These are phyloP conservation scores for Patiria miniata DNA, from an alignment of 35 echinoderm and acorn worm genomes.

Conservation along the genomic window DNA sequence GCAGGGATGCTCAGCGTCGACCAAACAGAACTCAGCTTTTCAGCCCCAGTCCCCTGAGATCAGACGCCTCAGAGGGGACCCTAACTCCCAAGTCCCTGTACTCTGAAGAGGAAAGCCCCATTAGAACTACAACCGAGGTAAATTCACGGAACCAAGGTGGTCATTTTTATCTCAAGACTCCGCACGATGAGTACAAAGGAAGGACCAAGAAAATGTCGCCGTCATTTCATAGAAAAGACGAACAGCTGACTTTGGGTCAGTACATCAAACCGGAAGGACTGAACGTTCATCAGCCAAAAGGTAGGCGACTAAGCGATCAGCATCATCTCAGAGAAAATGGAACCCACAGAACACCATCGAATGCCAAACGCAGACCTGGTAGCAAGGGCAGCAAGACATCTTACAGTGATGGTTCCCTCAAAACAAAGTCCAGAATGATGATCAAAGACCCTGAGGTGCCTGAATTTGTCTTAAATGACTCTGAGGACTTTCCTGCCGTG, in stretches of 20 bases:
- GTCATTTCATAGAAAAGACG: conserved; percentile 21
- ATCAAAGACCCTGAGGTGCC: background rate
- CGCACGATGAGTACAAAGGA: background rate
- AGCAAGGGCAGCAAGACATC: conserved; percentile 36
- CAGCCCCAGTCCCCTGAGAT: conserved; percentile 38
- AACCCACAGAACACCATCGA: conserved; percentile 18
- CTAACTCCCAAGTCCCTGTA: background rate
- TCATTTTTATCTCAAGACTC: conserved; percentile 1
- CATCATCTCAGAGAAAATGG: background rate
- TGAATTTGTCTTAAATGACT: conserved; percentile 31
- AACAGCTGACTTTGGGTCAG: conserved; percentile 18
- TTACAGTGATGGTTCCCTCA: conserved; percentile 18
- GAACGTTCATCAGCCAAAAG: background rate
- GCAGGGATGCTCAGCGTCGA: background rate
- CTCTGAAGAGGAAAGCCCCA: conserved; percentile 31
- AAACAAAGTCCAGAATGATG: background rate
- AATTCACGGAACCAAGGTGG: background rate
- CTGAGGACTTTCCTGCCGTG: conserved; percentile 55
- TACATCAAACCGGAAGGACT: conserved; percentile 22
- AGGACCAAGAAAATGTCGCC: background rate
- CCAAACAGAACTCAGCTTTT: conserved; percentile 44
- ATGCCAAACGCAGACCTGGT: conserved; percentile 31
- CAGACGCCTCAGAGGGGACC: background rate
- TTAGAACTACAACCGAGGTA: background rate
- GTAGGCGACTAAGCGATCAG: conserved; percentile 25